Evolutionary conservation across 2,797 vertebrate species (phyloP).

Genomic region (Tokudaia muenninki): DNA sequence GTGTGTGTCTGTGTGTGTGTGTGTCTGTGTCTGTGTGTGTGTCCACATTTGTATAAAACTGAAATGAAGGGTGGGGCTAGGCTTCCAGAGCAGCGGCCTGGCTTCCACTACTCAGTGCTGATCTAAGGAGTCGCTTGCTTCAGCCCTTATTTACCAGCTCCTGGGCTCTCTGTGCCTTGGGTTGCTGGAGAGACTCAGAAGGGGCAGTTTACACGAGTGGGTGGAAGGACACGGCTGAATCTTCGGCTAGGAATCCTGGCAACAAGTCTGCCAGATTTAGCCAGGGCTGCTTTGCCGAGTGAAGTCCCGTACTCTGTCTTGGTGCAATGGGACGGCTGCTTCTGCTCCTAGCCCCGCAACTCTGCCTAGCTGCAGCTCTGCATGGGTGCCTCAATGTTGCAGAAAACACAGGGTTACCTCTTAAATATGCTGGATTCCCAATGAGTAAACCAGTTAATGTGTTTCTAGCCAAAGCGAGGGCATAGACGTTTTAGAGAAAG

Average conservation of each 20-base stretch:
- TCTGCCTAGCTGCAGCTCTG: slow-evolving; percentile 83
- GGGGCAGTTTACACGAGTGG: slow-evolving; percentile 71
- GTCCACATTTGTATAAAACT: slow-evolving; percentile 73
- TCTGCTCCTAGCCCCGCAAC: slow-evolving; percentile 63
- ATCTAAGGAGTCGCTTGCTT: slow-evolving; percentile 60
- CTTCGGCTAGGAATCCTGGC: slow-evolving; percentile 54
- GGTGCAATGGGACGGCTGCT: not conserved
- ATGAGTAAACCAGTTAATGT: slow-evolving; percentile 85
- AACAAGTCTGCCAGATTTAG: not conserved
- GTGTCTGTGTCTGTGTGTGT: slow-evolving; percentile 17
- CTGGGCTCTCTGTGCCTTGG: slow-evolving; percentile 37
- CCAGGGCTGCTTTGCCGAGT: slow-evolving; percentile 37
- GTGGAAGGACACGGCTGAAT: slow-evolving; percentile 51
- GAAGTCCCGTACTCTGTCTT: slow-evolving; percentile 2
- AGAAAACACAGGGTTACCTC: slow-evolving; percentile 83
- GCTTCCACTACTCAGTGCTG: slow-evolving; percentile 70
- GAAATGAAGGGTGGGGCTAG: slow-evolving; percentile 68
- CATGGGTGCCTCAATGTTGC: slow-evolving; percentile 82
- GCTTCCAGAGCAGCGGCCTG: slow-evolving; percentile 73
- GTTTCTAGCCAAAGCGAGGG: slow-evolving; percentile 84
- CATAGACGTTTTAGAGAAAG: slow-evolving; percentile 85
- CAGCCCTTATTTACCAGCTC: slow-evolving; percentile 74
- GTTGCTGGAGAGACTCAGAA: slow-evolving; percentile 69
- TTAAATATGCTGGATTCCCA: slow-evolving; percentile 82
- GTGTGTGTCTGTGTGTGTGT: slow-evolving; percentile 30